Conservation (phyloP, 2,888 invertebrate genomes). For the Phengaris arion region DNA sequence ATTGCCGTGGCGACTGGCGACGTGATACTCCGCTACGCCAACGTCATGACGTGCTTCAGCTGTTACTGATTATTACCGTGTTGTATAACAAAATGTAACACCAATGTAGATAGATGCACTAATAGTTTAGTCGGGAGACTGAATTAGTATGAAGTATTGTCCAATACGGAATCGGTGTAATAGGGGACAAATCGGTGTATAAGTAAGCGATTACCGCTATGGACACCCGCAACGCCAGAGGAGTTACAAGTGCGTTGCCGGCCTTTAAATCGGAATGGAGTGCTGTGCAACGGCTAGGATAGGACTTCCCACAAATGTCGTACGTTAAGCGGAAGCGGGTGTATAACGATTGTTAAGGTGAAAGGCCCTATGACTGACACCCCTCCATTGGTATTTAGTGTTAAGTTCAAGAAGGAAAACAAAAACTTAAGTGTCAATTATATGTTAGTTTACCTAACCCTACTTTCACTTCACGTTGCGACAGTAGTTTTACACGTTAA, state of each 20-base stretch:
- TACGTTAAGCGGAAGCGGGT: conserved; percentile 38
- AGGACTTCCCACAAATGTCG: conserved; percentile 70
- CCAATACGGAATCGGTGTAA: neutral
- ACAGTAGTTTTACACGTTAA: neutral
- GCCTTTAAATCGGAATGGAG: conserved; percentile 72
- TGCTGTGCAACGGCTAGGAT: conserved; percentile 65
- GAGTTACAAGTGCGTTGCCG: conserved; percentile 15
- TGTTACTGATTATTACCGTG: no score
- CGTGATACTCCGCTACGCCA: no score
- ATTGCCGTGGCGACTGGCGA: no score
- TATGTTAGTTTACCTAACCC: neutral
- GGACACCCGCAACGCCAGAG: conserved; percentile 13
- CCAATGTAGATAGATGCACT: no score
- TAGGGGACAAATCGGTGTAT: neutral
- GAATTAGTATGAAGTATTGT: neutral
- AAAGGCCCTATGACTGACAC: conserved; percentile 8
- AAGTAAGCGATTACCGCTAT: neutral
- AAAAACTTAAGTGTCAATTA: neutral
- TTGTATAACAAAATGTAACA: no score
- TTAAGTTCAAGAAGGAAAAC: neutral
- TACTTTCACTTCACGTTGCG: neutral
- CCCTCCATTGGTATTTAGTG: conserved; percentile 2
- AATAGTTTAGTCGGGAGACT: neutral
- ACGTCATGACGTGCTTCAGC: no score
- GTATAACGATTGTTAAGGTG: conserved; percentile 4